A percentile compares a stretch with the other conserved stretches of the same genome.
Evolutionary conservation across 2,888 invertebrate species (phyloP).

Genomic region (Microctonus aethiopoides): DNA sequence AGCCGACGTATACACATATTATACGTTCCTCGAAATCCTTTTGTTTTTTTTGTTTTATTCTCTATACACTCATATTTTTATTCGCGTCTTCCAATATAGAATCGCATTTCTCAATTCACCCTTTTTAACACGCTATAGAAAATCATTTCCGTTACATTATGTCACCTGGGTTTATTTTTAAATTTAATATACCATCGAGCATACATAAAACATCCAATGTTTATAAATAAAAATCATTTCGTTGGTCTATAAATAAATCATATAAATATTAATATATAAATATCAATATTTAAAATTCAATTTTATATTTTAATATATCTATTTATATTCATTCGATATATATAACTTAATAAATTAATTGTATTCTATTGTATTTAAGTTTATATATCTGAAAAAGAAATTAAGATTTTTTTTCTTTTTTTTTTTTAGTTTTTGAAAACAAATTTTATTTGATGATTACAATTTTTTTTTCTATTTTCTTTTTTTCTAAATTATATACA

Average conservation of each 20-base stretch:
- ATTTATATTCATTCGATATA: no score
- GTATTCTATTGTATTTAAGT: no score
- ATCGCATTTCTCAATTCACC: neutral
- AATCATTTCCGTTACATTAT: neutral
- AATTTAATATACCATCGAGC: neutral
- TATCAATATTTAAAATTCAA: neutral
- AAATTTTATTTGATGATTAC: no score
- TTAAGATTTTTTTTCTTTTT: no score
- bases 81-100: neutral
- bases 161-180: neutral
- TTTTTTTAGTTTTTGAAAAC: no score
- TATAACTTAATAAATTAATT: no score
- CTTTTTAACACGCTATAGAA: neutral
- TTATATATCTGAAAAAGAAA: no score
- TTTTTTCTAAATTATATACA: neutral
- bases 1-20: slow-evolving; percentile 36
- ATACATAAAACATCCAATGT: neutral
- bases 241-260: no score
- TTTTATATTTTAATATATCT: no score
- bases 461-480: no score
- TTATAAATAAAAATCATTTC: no score
- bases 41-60: slow-evolving; percentile 32
- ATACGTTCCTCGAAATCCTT: slow-evolving; percentile 34
- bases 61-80: neutral
- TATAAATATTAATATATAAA: no score